Evolutionary conservation across 2,113 vertebrate genomes (phyloP), one percentile per base, ranked within the genome.

Genomic region (Gila orcuttii): DNA sequence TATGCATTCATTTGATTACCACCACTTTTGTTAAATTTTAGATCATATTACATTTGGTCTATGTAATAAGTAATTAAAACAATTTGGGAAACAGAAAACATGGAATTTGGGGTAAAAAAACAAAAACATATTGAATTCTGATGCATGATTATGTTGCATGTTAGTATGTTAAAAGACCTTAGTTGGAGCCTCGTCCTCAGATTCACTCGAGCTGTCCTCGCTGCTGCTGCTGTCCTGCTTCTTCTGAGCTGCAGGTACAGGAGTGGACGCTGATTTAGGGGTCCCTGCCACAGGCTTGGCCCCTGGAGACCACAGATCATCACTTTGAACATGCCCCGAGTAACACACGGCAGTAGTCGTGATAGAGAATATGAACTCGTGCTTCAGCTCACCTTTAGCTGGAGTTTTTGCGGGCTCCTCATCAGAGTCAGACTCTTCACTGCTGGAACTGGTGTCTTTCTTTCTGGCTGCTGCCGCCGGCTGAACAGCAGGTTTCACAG

Each of bases 371-470:
- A 3, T 28, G 50, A 31, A n/a, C 28, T 25, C 3, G 3, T 15
- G 28, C 21, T 36, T 13, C 21, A 23, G n/a, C 80, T 89, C 42
- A 96, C 95, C 93, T 45, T 82, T 15, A n/a, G 88, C 85, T n/a
- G 92, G 59, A 5, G 89, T 84, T 89, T 94, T 95, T 36, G 91
- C 64, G 0, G 92, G 64, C 86, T 94, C 94, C 0, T 94, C 94
- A 31, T 95, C 95, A 50, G 94, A 95, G 84, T 95, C 95, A 0
- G 95, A 96, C 3, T 94, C 93, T 79, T 96, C 95, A 82, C 95
- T 96, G 91, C 95, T 95, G 0, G 95, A 96, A 86, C 95, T 96
- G 82, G 79, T 90, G 90, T 96, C 95, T 84, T 94, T 94, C 86
- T 95, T 95, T 85, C 95, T 92, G 77, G 79, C 89, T n/a, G 89